Conservation (phyloP, 2,888 invertebrate species). For the Chrysotoxum bicinctum region DNA sequence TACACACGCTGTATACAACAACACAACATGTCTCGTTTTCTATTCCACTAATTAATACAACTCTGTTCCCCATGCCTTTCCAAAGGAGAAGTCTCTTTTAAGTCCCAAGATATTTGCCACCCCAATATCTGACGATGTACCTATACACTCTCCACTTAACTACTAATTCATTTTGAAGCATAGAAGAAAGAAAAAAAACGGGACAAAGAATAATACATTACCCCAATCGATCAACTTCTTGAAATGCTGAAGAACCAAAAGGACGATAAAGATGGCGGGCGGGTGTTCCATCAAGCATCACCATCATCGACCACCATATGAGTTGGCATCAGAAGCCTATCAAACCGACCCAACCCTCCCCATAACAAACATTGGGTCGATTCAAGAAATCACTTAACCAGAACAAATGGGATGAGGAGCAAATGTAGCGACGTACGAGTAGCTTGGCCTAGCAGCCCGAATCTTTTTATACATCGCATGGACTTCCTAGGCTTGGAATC, state of each 20-base stretch:
- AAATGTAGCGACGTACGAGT: not conserved
- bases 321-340: not conserved
- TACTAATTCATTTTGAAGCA: conserved; percentile 43
- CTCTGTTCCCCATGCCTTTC: conserved; percentile 1
- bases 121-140: not conserved
- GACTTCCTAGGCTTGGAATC: conserved; percentile 38
- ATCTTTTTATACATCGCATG: not conserved
- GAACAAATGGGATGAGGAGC: conserved; percentile 61
- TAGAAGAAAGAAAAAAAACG: not conserved
- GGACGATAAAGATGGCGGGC: not conserved
- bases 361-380: conserved; percentile 26
- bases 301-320: conserved; percentile 46
- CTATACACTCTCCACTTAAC: conserved; percentile 8
- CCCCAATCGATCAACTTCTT: conserved; percentile 63
- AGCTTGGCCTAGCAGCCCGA: not conserved
- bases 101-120: conserved; percentile 31
- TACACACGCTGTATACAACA: conserved; percentile 44
- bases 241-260: conserved; percentile 32
- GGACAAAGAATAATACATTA: conserved; percentile 28
- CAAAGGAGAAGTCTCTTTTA: not conserved
- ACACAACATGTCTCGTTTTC: conserved; percentile 58
- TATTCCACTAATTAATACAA: conserved; percentile 63
- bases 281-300: conserved; percentile 53
- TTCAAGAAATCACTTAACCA: conserved; percentile 71
- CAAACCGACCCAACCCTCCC: conserved; percentile 8